Evolutionary conservation across 2,888 invertebrate genomes (phyloP), one percentile per base, ranked within the genome.

Genomic region (Synanthedon tipuliformis): DNA sequence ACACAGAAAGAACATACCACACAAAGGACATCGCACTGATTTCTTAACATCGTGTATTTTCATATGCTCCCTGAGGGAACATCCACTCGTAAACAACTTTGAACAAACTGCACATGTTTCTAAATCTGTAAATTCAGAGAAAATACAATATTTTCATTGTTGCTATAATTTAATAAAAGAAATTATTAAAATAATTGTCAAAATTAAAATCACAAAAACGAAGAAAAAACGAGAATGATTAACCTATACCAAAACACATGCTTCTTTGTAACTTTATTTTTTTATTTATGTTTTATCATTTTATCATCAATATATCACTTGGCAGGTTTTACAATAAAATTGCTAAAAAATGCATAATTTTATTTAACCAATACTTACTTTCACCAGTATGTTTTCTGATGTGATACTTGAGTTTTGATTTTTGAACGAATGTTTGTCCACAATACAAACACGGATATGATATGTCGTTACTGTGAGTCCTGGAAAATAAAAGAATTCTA

Each of bases 331-430:
- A 34, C 34, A 34, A 8, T 34, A 34, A n/a, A n/a, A 34, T 8
- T 34, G 8, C 34, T 34, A 3, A 34, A 34, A 34, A 34, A 34
- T 10, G 8, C 34, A 10, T 34, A 34, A 34, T 10, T 34, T 34
- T 5, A 10, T 10, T 34, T 2, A 34, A 34, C 10, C 34, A n/a
- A 40, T 49, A 81, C 78, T 80, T 60, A 87, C 89, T 89, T 68
- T 89, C 89, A 23, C 89, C 89, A 0, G 89, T 89, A 59, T 89
- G 89, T 61, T 83, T 88, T 41, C 89, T 69, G 41, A 89, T 84
- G 61, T 89, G 89, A 60, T 89, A 89, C 0, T 83, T 89, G 8
- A 89, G 69, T 60, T 89, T 89, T 1, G 89, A 89, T 60, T 89
- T 89, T 68, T 89, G 89, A 0, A 84, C 86, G 59, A 89, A 89